Evolutionary conservation across 2,888 invertebrate genomes (phyloP), one percentile per base, ranked within the genome.

Genomic region (Agrochola lychnidis): DNA sequence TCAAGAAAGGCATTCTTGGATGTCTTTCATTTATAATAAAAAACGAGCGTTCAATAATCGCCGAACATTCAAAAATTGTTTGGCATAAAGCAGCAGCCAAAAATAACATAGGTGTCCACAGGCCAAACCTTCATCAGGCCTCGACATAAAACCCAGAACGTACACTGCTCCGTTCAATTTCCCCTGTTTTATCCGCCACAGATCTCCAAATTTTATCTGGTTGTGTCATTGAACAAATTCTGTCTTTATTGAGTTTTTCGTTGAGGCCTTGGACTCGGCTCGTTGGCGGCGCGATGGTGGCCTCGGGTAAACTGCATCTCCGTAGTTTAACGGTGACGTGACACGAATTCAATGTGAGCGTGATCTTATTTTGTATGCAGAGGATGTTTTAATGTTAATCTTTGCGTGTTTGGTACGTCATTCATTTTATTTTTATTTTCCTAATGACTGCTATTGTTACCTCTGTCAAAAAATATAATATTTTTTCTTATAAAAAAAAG

Each of bases 231-330:
- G 71, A 76, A 68, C 45, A 53, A 81, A 76, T 76, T 81, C 42
- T 51, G 30, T 48, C 70, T 70, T 78, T 82, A 82, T 73, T 77
- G 78, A 73, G 63, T 63, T 64, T 75, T 80, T 70, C 68, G 30
- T n/a, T 57, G 45, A 73, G 78, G 70, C 78, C 83, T 81, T 78
- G 73, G 73, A 48, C 62, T 51, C 61, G 53, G 45, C 61, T 63
- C 45, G 67, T 73, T 82, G 63, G 56, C 63, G 82, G 51, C 72
- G 63, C 59, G 62, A 45, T 42, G 48, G 22, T 68, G 82, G 82
- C 83, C 84, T 83, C 72, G 86, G 4, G 10, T 22, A 70, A 62
- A 76, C 79, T 84, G 84, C 84, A 84, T 82, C 76, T 73, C 42
- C 62, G 64, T 53, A 79, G 70, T 82, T 79, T 45, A 67, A 56